Conservation (phyloP, 2,113 vertebrate species). For the Myrmecophaga tridactyla region DNA sequence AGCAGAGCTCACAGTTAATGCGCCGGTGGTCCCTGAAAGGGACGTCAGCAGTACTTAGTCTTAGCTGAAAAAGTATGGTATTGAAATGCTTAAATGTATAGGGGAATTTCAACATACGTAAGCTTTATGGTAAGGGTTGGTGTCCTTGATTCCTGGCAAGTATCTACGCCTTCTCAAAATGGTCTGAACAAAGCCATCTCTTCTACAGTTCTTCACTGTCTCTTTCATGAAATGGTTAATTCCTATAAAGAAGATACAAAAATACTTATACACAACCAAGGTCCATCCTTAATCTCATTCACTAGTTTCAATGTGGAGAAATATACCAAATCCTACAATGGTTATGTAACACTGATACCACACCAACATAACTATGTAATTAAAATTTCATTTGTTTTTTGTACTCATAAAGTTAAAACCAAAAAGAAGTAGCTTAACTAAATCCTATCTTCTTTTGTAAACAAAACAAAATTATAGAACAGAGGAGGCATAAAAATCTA, state of each 20-base stretch:
- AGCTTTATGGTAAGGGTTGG: slow-evolving; percentile 89
- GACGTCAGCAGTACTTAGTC: background rate
- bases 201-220: slow-evolving; percentile 91
- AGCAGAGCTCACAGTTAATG: background rate
- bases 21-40: background rate
- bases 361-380: background rate
- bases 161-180: slow-evolving; percentile 94
- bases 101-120: slow-evolving; percentile 86
- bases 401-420: background rate
- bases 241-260: slow-evolving; percentile 84
- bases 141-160: slow-evolving; percentile 92
- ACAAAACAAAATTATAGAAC: background rate
- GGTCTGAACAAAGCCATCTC: slow-evolving; percentile 93
- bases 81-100: slow-evolving; percentile 51
- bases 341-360: background rate
- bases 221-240: slow-evolving; percentile 92
- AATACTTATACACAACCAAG: background rate
- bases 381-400: slow-evolving; percentile 28
- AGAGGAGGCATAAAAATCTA: background rate
- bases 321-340: background rate
- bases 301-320: background rate
- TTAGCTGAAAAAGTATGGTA: slow-evolving; percentile 14
- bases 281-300: background rate
- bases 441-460: slow-evolving; percentile 25
- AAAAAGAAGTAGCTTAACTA: slow-evolving; percentile 20